Percentiles rank a stretch among this genome's conserved stretches.
Evolutionary conservation across 2,797 vertebrate species (phyloP).

Genomic region (Ctenopoma multispine): DNA sequence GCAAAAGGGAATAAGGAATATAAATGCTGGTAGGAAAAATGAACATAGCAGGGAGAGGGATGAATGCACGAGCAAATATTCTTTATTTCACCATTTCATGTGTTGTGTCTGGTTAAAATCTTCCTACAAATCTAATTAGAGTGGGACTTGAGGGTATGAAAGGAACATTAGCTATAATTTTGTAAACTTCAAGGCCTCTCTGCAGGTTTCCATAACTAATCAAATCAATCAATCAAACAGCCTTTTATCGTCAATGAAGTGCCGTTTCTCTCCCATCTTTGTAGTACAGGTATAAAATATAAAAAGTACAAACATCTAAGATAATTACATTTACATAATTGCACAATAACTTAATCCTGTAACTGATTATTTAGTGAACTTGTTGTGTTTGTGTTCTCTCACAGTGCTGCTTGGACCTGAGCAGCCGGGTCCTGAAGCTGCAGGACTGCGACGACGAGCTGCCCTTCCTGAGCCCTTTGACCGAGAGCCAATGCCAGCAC

Average conservation of each 20-base stretch:
- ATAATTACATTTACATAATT: no score
- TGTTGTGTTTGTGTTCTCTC: conserved; percentile 17
- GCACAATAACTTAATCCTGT: neutral
- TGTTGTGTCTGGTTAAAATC: conserved; percentile 24
- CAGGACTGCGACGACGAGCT: conserved; percentile 86
- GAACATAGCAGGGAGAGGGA: neutral
- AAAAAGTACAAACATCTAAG: no score
- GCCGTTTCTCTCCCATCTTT: no score
- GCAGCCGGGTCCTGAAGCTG: conserved; percentile 85
- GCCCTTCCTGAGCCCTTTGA: conserved; percentile 85
- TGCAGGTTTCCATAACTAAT: conserved; percentile 7
- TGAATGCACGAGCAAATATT: neutral
- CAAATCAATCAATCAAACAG: no score
- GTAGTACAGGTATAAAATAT: no score
- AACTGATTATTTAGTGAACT: no score
- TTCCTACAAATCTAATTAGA: conserved; percentile 30
- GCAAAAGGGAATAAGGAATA: neutral
- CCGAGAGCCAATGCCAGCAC: conserved; percentile 75
- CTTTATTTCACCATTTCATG: conserved; percentile 2
- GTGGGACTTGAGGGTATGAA: conserved; percentile 22
- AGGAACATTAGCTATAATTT: conserved; percentile 38
- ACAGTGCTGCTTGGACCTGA: conserved; percentile 93
- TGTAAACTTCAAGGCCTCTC: conserved; percentile 28
- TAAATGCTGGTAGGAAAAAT: neutral
- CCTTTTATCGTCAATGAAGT: no score